Conservation (phyloP, 1,140 invertebrate genomes). For the Drosophila saltans region DNA sequence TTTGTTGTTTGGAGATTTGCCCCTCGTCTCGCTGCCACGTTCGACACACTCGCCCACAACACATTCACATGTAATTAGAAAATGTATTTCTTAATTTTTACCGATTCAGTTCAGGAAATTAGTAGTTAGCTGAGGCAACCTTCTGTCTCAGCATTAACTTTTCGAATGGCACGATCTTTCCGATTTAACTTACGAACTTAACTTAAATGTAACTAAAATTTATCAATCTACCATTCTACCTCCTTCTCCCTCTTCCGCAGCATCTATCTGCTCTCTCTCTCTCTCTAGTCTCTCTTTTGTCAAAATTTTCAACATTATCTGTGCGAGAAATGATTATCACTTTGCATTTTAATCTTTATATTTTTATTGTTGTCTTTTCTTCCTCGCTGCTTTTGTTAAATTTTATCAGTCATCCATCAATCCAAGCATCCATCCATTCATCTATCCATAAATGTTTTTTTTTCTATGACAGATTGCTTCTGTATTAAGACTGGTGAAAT, state of each 20-base stretch:
- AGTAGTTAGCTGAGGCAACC: slow-evolving; percentile 3
- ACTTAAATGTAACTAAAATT: not conserved
- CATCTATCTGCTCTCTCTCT: not conserved
- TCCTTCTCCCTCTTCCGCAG: not conserved
- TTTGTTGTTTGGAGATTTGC: not conserved
- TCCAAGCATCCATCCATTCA: not conserved
- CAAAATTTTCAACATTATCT: not conserved
- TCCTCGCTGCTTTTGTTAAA: not conserved
- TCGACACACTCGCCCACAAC: slow-evolving; percentile 1
- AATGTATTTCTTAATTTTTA: slow-evolving; percentile 57
- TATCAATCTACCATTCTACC: no score
- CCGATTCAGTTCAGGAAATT: slow-evolving; percentile 5
- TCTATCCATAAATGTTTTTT: not conserved
- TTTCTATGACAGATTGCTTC: not conserved
- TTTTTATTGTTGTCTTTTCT: not conserved
- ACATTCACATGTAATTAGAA: slow-evolving; percentile 24
- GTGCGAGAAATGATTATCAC: slow-evolving; percentile 1
- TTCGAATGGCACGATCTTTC: not conserved
- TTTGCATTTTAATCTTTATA: not conserved
- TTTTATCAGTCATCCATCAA: not conserved
- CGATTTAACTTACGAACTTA: not conserved
- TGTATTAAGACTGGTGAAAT: not conserved
- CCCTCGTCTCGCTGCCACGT: not conserved
- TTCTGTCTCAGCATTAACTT: slow-evolving; percentile 11
- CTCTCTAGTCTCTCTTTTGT: not conserved